A percentile compares a stretch with the other conserved stretches of the same genome.
Evolutionary conservation across 2,113 vertebrate species (phyloP).

Genomic region (Tragelaphus imberbis): DNA sequence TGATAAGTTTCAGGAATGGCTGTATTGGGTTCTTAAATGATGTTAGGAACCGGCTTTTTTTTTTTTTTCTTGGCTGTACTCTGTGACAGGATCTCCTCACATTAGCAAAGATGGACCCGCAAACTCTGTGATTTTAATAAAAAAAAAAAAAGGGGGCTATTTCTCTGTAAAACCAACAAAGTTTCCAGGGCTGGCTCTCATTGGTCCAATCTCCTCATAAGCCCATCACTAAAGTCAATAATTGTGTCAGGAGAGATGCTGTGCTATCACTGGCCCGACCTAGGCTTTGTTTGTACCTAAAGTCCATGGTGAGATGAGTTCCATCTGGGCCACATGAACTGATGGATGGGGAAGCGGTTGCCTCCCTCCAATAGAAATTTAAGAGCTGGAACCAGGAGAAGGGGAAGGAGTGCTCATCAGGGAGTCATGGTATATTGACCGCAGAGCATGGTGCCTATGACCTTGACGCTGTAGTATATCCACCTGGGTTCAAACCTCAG

Average conservation of each 20-base stretch:
- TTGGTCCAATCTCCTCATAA: not conserved
- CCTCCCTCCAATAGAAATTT: not conserved
- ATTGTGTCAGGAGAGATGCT: not conserved
- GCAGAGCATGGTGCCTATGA: not conserved
- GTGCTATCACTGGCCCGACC: not conserved
- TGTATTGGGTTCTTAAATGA: not conserved
- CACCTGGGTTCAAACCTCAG: not conserved
- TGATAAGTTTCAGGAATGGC: not conserved
- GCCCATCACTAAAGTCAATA: not conserved
- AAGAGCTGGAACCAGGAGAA: not conserved
- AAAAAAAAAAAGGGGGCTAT: not conserved
- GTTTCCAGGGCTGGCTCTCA: not conserved
- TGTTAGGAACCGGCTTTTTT: not conserved
- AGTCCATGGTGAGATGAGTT: not conserved
- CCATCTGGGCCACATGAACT: not conserved
- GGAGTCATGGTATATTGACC: not conserved
- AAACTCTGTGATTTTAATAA: not conserved
- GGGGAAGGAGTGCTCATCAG: not conserved
- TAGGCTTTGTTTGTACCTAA: not conserved
- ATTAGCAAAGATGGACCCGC: not conserved
- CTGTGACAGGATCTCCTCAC: not conserved
- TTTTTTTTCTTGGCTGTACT: not conserved
- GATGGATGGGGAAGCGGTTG: not conserved
- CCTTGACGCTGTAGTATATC: not conserved
- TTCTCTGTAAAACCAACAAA: not conserved